Conservation (phyloP, 2,797 vertebrate species). For the Spinus pinus region DNA sequence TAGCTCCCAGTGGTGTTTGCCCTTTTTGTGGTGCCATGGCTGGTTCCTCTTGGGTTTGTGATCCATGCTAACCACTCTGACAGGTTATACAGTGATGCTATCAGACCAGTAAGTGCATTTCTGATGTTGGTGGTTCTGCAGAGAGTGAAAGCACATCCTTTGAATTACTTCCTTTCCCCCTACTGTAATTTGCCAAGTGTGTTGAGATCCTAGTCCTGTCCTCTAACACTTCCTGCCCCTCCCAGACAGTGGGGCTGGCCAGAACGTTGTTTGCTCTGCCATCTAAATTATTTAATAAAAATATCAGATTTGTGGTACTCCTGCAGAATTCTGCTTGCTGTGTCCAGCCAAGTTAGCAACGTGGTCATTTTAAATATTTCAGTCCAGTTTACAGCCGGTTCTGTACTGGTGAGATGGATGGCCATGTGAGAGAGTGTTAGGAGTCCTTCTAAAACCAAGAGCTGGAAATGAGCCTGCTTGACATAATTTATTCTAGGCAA, state of each 20-base stretch:
- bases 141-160: neutral
- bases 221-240: neutral
- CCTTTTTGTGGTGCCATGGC: neutral
- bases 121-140: neutral
- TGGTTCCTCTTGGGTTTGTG: neutral
- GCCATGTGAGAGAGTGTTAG: neutral
- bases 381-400: neutral
- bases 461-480: neutral
- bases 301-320: neutral
- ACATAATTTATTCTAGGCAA: neutral
- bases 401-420: neutral
- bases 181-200: neutral
- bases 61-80: neutral
- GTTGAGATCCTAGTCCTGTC: neutral
- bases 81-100: neutral
- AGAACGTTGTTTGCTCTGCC: neutral
- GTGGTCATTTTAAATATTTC: neutral
- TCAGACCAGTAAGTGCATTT: neutral
- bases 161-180: neutral
- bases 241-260: neutral
- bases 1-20: neutral
- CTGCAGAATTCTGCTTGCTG: neutral
- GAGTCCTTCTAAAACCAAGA: neutral
- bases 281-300: neutral
- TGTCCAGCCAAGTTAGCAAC: neutral